Evolutionary conservation across 1,140 invertebrate species (phyloP).

Genomic region (Neodiprion virginianus): DNA sequence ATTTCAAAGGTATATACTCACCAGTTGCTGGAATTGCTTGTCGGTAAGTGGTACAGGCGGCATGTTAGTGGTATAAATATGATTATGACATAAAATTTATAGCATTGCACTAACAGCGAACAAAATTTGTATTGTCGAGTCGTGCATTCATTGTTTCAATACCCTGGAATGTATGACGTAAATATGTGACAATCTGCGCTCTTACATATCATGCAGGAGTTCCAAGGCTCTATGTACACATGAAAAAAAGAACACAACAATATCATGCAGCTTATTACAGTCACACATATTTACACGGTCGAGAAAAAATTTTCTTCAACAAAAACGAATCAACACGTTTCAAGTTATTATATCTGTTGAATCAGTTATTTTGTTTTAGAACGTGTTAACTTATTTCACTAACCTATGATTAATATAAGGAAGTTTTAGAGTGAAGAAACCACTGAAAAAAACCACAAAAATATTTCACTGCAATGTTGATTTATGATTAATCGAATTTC

Average conservation of each 20-base stretch:
- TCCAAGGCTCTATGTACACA: conserved; percentile 39
- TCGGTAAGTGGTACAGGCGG: conserved; percentile 52
- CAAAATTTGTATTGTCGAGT: conserved; percentile 2
- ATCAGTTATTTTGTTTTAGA: no score
- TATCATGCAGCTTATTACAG: no score
- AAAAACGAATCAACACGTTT: no score
- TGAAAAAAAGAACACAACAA: conserved; percentile 4
- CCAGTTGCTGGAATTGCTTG: conserved; percentile 58
- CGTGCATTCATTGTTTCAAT: conserved; percentile 28
- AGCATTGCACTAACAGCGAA: conserved; percentile 33
- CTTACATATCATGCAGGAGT: conserved; percentile 43
- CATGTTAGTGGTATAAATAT: conserved; percentile 52
- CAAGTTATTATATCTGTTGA: no score
- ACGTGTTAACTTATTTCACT: no score
- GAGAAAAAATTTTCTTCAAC: no score
- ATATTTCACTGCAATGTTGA: no score
- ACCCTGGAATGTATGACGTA: conserved; percentile 28
- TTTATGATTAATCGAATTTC: no score
- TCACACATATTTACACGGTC: no score
- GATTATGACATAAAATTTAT: conserved; percentile 32
- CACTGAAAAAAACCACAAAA: no score
- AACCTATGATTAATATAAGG: no score
- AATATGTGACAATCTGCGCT: conserved; percentile 25
- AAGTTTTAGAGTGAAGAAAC: no score
- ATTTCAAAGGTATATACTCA: conserved; percentile 37